Base-by-base conservation (phyloP, 2,113 vertebrate species). In the Oreochromis tanganicae region DNA sequence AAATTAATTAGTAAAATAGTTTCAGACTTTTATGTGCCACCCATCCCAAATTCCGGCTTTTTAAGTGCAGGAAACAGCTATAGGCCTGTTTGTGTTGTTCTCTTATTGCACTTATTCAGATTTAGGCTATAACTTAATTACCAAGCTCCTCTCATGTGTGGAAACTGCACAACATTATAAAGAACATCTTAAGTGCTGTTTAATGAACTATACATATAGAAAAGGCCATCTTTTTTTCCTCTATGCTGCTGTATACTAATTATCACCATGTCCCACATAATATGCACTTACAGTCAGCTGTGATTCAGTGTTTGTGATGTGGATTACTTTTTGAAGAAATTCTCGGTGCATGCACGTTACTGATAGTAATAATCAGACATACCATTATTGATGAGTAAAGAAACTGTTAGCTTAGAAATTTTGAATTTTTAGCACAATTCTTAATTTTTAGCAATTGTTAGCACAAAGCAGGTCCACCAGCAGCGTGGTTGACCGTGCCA, bases 151-250 rank as follows among this genome's bases (percentile, higher is more conserved):
- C 88, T 88, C 87, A 54, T 85, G 85, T 92, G 83, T 79, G 86
- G 61, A 46, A 85, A 80, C 80, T 82, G 68, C 82, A 46, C n/a
- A 43, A 27, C 27, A n/a, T 85, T 88, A 85, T 92, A 90, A 87
- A 88, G 82, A 75, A 84, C 54, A 9, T 89, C 66, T 87, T 91
- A 86, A 90, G 71, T 88, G 83, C 29, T 89, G 88, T 88, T 89
- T 92, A 91, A 90, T 90, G 84, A 91, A 27, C 38, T 32, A 19
- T 1, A 75, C 6, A 32, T 41, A 24, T 24, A 73, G 82, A 80
- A 85, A 91, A 88, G 78, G 52, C 68, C 66, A 19, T 79, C 29
- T 17, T 85, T 54, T 82, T 54, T 54, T 14, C 7, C 66, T 48
- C 82, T 11, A 24, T 6, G 91, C 80, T 4, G 81, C 87, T 19